Evolutionary conservation across 2,113 vertebrate species (phyloP), one percentile per base, ranked within the genome.

Genomic region (Archilochus colubris): DNA sequence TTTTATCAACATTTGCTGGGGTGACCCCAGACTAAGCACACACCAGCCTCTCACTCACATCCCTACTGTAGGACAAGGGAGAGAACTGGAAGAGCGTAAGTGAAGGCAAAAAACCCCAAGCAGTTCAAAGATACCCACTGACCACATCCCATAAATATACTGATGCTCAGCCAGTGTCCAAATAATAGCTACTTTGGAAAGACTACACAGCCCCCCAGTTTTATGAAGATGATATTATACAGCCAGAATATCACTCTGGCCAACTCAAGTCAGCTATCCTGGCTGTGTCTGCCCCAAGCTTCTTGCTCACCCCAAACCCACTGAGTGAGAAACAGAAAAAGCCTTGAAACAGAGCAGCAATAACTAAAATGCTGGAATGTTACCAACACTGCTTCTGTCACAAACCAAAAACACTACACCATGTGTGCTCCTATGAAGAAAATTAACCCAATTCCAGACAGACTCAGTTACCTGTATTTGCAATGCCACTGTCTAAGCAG

Each of bases 71-170:
- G 17, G 51, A 74, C 1, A 78, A 25, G 31, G 31, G 44, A 82
- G 18, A 75, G 31, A 82, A 72, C 0, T 0, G 0, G 10, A 81
- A 79, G 82, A 82, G 43, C 0, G 1, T 24, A 82, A 62, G 9
- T 4, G 27, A 74, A 58, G 19, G 28, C 15, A 14, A 55, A 54
- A 70, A 46, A 68, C 0, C 2, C 8, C 38, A 62, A 68, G 53
- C 2, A 2, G 64, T 12, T 20, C 36, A 58, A 74, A 78, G 27
- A 36, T 70, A 91, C 87, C 20, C 9, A 10, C 50, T 61, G 28
- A 38, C 7, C 46, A 87, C 13, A 11, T 44, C 30, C 46, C 20
- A 53, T 6, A 12, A 82, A 21, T 33, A 46, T 23, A 38, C 5
- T 0, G 0, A 44, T 23, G 27, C 12, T 14, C 75, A 88, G 31